These are phyloP conservation scores for Limnephilus lunatus DNA, from an alignment of 2,888 invertebrate species.

Conservation along the genomic window DNA sequence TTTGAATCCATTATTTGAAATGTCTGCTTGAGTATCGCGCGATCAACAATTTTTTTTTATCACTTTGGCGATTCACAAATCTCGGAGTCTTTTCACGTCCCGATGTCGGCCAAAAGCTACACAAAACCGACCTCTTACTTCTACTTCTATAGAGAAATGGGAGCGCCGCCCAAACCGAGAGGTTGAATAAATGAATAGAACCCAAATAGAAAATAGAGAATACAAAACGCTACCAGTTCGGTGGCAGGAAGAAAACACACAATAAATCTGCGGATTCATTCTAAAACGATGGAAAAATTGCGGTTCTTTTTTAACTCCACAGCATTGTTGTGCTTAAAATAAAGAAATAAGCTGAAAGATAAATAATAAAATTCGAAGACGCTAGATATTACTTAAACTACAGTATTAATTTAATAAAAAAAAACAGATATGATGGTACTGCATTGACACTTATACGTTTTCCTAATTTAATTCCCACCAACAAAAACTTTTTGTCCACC, in stretches of 20 bases:
- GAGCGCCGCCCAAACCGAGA: neutral
- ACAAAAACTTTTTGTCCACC: no score
- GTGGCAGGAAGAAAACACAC: constrained; percentile 29
- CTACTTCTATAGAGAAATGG: neutral
- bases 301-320: constrained; percentile 10
- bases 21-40: neutral
- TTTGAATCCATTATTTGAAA: neutral
- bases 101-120: neutral
- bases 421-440: no score
- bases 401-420: no score
- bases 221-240: constrained; percentile 31
- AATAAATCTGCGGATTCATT: constrained; percentile 16
- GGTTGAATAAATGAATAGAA: constrained; percentile 31
- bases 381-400: no score
- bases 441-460: no score
- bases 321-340: neutral
- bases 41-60: neutral
- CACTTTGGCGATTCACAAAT: neutral
- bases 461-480: no score
- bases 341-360: neutral
- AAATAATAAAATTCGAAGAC: neutral
- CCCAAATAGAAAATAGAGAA: constrained; percentile 21
- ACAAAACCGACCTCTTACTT: neutral
- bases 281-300: constrained; percentile 37
- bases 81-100: neutral